Evolutionary conservation across 2,113 vertebrate species (phyloP).

Genomic region (Astur gentilis): DNA sequence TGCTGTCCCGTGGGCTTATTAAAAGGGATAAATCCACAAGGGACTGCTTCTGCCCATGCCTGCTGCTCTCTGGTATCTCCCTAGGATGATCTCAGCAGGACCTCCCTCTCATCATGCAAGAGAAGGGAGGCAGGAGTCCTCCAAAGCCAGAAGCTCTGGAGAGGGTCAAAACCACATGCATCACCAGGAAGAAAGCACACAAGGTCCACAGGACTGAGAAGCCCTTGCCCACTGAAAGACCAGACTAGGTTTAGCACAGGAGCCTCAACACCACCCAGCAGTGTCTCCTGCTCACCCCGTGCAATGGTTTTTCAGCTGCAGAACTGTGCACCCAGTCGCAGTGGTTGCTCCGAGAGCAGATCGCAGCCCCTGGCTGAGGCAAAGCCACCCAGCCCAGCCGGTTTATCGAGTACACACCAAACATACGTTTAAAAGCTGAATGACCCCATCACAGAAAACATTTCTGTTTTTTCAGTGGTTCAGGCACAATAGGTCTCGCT

Average conservation of each 20-base stretch:
- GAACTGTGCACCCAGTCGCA: accelerated
- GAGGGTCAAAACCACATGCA: neutral
- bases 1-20: too few species aligned
- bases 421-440: neutral
- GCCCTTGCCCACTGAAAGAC: neutral
- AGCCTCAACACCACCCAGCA: neutral
- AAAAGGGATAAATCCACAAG: neutral
- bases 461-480: too few species aligned
- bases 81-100: neutral
- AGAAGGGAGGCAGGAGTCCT: neutral
- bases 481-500: accelerated
- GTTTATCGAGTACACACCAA: too few species aligned
- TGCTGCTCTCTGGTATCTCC: too few species aligned
- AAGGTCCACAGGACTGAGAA: neutral
- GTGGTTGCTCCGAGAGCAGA: neutral
- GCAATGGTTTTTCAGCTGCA: accelerated
- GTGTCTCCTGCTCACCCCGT: accelerated
- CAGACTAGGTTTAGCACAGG: neutral
- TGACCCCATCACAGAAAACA: neutral
- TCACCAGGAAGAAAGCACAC: too few species aligned
- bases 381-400: too few species aligned
- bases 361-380: too few species aligned
- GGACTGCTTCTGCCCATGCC: neutral
- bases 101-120: neutral
- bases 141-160: neutral